These are phyloP conservation scores for Dynastes grantii DNA, from an alignment of 2,888 invertebrate genomes.

Conservation along the genomic window DNA sequence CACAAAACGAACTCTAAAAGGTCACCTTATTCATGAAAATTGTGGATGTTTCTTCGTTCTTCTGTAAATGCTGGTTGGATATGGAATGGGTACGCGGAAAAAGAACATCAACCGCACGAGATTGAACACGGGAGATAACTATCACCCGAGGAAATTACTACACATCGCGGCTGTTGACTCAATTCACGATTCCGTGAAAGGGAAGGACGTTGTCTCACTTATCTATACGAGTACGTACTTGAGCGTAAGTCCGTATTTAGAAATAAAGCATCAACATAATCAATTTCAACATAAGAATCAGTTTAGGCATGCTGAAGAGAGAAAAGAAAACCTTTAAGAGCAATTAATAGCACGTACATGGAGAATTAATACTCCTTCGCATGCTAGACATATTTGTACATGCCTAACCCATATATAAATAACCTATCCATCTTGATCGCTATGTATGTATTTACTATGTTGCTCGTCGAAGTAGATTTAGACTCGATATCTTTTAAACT, in stretches of 20 bases:
- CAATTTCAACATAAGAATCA: neutral
- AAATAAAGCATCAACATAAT: neutral
- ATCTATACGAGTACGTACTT: neutral
- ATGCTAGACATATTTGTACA: no score
- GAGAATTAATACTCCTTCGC: no score
- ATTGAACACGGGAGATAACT: conserved; percentile 7
- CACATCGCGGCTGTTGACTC: no score
- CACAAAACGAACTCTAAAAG: conserved; percentile 18
- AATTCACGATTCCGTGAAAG: conserved; percentile 2
- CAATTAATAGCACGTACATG: no score
- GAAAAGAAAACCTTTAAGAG: no score
- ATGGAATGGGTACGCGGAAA: neutral
- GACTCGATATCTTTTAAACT: no score
- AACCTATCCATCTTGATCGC: no score
- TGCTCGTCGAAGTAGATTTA: no score
- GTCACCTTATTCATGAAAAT: conserved; percentile 36
- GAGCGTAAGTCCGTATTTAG: neutral
- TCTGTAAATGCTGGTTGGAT: neutral
- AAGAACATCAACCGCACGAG: conserved; percentile 1
- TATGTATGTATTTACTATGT: no score
- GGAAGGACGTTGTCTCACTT: conserved; percentile 2
- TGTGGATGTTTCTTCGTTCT: neutral
- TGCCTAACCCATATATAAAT: no score
- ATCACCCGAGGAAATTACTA: neutral
- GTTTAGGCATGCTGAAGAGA: no score